phyloP scores from a whole-genome alignment of 2,113 vertebrate genomes.

The Catharus bicknelli region DNA sequence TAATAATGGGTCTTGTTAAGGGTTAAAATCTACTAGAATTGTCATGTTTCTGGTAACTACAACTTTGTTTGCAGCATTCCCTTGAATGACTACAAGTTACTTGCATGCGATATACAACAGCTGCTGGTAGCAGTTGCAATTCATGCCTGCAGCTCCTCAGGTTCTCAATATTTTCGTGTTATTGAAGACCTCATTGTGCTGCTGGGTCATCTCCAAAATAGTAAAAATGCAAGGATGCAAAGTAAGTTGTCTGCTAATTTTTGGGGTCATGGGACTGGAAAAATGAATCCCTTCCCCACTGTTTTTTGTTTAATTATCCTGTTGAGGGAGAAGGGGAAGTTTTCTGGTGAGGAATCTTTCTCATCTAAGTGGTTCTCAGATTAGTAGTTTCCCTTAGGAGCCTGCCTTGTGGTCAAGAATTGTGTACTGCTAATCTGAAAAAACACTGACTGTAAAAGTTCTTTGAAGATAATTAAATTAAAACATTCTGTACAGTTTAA shows the following conservation, averaged over 20 bases:
- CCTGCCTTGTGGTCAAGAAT: not conserved
- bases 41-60: conserved; percentile 41
- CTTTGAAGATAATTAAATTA: not conserved
- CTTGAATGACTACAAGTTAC: conserved; percentile 89
- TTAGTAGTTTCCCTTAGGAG: not conserved
- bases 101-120: conserved; percentile 94
- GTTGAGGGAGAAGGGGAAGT: not conserved
- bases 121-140: conserved; percentile 92
- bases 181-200: conserved; percentile 96
- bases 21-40: not conserved
- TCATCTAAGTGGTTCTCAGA: not conserved
- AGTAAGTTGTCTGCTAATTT: conserved; percentile 78
- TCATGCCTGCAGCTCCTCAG: conserved; percentile 96
- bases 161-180: conserved; percentile 96
- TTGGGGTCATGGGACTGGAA: not conserved
- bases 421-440: not conserved
- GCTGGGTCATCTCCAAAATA: conserved; percentile 92
- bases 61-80: conserved; percentile 82
- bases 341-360: not conserved
- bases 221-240: conserved; percentile 88
- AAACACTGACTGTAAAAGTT: not conserved
- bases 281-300: not conserved
- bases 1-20: not conserved
- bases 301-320: not conserved
- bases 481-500: not conserved